Conservation (phyloP, 2,113 vertebrate genomes). For the Zosterops japonicus region DNA sequence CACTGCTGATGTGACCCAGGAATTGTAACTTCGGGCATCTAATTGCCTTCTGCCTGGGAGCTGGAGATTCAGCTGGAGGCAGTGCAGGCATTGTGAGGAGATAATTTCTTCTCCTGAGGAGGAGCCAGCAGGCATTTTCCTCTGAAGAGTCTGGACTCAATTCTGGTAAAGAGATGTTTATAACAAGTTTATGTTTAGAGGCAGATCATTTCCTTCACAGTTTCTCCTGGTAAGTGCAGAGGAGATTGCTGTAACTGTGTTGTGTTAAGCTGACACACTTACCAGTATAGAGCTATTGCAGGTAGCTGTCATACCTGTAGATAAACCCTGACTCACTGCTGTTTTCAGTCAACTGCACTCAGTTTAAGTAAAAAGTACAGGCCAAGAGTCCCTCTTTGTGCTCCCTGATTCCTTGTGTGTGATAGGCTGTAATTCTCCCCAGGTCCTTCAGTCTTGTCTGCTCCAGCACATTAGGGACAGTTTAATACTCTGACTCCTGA, state of each 20-base stretch:
- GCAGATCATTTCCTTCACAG: neutral
- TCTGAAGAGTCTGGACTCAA: neutral
- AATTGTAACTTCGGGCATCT: neutral
- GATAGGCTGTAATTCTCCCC: neutral
- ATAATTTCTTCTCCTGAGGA: neutral
- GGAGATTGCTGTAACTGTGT: neutral
- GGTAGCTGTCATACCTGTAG: neutral
- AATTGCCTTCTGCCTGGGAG: neutral
- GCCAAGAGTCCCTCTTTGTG: neutral
- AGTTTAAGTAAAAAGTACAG: neutral
- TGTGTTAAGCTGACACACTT: neutral
- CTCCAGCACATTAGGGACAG: neutral
- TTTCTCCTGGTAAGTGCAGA: neutral
- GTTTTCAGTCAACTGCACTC: neutral
- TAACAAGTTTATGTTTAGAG: neutral
- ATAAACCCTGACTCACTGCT: neutral
- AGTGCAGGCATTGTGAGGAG: rapidly evolving
- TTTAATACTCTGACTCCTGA: neutral
- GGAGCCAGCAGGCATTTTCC: neutral
- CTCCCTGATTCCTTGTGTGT: rapidly evolving
- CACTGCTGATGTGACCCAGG: neutral
- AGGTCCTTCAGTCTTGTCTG: neutral
- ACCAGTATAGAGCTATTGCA: neutral
- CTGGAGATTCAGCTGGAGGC: neutral
- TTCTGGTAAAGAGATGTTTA: neutral